Base-by-base conservation (phyloP, 2,113 vertebrate species). In the Aldabrachelys gigantea region DNA sequence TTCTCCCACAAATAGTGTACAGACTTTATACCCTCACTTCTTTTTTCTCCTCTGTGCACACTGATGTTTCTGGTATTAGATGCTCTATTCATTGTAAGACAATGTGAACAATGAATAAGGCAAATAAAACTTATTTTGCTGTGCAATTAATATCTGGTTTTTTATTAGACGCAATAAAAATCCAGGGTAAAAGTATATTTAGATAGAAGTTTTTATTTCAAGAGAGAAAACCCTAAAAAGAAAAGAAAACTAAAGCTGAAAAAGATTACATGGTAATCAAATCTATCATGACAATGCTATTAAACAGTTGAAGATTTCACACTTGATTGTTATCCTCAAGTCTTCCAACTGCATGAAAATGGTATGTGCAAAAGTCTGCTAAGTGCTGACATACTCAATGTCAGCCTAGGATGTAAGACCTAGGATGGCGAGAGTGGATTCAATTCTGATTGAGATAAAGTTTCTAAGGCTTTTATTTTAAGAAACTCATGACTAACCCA, bases 401-500 rank as follows among this genome's bases (percentile, higher is more conserved):
- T 78, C 91, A 96, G 95, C 56, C 92, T 54, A 59, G 57, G 12
- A 57, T 94, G 89, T 57, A 50, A 92, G 96, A 88, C 75, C 22
- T 65, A 89, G 80, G 84, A 95, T 75, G 53, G 90, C 87, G 95
- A 97, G 85, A 95, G 95, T 96, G 93, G 80, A 88, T 96, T 8
- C 2, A 0, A 72, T 72, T 38, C 90, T 96, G 93, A 97, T 85
- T 95, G 94, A 97, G 91, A 90, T 93, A 96, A 97, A 96, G 96
- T 83, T 95, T 92, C 89, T 96, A 95, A 96, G 97, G 90, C 94
- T 96, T 95, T 97, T 96, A 95, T 95, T 97, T 96, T 96, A 94
- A 97, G 96, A 95, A 97, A 96, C 95, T 95, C 93, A 96, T 96
- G 95, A 97, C 96, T 96, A 97, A 96, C 91, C 94, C 96, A 94